Percentiles rank a stretch among this genome's conserved stretches.
phyloP scores from a whole-genome alignment of 2,797 vertebrate genomes.

The Centroberyx gerrardi region DNA sequence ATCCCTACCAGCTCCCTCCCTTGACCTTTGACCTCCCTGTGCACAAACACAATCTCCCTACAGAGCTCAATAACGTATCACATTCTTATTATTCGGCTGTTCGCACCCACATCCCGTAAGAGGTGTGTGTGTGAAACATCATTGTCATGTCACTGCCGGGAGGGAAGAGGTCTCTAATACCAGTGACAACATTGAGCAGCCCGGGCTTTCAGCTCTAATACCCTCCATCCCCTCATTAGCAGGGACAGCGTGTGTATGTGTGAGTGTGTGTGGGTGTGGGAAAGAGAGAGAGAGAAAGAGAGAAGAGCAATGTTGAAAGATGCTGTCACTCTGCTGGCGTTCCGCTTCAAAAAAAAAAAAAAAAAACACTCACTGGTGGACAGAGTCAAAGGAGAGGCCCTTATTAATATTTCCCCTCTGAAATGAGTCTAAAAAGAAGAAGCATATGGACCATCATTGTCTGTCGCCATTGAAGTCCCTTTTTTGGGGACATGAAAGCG shows the following conservation, averaged over 20 bases:
- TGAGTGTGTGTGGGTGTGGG: constrained; percentile 19
- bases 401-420: constrained; percentile 64
- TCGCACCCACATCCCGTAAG: constrained; percentile 21
- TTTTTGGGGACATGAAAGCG: constrained; percentile 65
- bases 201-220: constrained; percentile 59
- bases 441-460: constrained; percentile 46
- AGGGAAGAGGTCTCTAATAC: constrained; percentile 45
- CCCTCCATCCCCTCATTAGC: constrained; percentile 66
- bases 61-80: constrained; percentile 33
- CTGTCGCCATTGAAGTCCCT: constrained; percentile 47
- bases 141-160: constrained; percentile 36
- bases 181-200: constrained; percentile 40
- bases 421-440: constrained; percentile 53
- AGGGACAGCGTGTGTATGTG: constrained; percentile 31
- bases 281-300: constrained; percentile 25
- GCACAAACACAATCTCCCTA: background rate
- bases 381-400: constrained; percentile 57
- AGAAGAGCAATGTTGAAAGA: constrained; percentile 24
- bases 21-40: background rate
- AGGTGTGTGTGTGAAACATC: constrained; percentile 39
- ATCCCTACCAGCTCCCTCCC: background rate
- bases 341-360: constrained; percentile 34
- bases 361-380: constrained; percentile 60
- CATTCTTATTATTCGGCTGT: constrained; percentile 36
- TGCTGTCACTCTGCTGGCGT: constrained; percentile 65